phyloP scores from a whole-genome alignment of 2,888 invertebrate genomes.

The Archips xylosteana region DNA sequence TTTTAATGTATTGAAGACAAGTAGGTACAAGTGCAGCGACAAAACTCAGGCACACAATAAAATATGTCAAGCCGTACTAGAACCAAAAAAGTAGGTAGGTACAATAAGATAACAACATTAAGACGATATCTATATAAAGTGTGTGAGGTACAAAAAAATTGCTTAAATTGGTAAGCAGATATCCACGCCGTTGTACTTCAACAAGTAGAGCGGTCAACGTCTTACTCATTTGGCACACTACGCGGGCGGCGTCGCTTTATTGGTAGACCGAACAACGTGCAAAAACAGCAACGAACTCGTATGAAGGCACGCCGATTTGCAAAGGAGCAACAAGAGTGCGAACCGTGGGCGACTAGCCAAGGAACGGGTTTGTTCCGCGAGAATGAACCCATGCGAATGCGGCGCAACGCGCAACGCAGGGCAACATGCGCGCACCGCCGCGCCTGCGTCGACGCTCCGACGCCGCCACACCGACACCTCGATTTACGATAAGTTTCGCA shows the following conservation, averaged over 20 bases:
- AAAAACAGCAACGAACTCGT: slow-evolving; percentile 70
- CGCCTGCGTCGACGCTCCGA: slow-evolving; percentile 47
- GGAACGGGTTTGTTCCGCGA: slow-evolving; percentile 73
- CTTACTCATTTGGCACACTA: not conserved
- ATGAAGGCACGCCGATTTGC: slow-evolving; percentile 72
- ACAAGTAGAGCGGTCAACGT: slow-evolving; percentile 50
- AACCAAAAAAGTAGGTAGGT: not conserved
- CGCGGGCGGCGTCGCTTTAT: slow-evolving; percentile 62
- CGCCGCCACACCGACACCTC: slow-evolving; percentile 46
- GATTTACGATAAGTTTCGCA: not conserved
- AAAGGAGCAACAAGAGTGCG: slow-evolving; percentile 70
- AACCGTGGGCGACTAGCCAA: slow-evolving; percentile 52
- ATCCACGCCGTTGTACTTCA: not conserved
- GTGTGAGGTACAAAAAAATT: no score
- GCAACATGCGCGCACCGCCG: slow-evolving; percentile 62
- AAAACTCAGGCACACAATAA: no score
- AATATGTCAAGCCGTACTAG: no score
- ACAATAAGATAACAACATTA: not conserved
- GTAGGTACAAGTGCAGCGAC: no score
- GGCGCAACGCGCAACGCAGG: slow-evolving; percentile 49
- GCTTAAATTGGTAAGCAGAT: no score
- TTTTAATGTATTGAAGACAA: no score
- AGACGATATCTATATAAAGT: not conserved
- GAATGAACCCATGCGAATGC: slow-evolving; percentile 69
- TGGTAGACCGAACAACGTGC: slow-evolving; percentile 65